Base-by-base conservation (phyloP, 2,797 vertebrate species). In the Tokudaia tokunoshimensis region DNA sequence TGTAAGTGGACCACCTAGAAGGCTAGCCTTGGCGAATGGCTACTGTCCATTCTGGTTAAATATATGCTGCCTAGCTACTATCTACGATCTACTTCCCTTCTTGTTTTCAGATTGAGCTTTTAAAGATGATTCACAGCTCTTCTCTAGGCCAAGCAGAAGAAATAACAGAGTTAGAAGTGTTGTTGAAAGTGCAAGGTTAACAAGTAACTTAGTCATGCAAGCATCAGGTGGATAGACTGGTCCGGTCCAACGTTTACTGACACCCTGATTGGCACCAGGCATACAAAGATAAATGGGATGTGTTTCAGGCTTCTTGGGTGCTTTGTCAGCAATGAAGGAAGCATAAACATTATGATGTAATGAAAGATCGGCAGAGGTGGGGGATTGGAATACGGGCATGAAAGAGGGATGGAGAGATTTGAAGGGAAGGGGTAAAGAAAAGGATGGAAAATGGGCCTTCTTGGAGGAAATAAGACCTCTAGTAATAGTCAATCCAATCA, bases 21-120 rank as follows among this genome's bases (percentile, higher is more conserved):
- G 11, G n/a, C 72, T 59, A 63, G 12, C 52, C 67, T 93, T 70
- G 19, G 12, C 22, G 92, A 84, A 89, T 31, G 41, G 7, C 47
- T 20, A 67, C 17, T 37, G 37, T 0, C 31, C 8, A 74, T 74
- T 88, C 86, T 63, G 9, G 15, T 84, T 87, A 94, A 76, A 19
- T 37, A 52, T 22, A 96, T 81, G 13, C 13, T 89, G 79, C 14
- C 29, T 10, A 57, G 47, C 44, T 24, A 85, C 26, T 26, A 26
- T 41, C 37, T 81, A 57, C 12, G 1, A 29, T 87, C 72, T 75
- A 76, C 67, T 79, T 92, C 6, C 19, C 70, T 61, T 93, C 47
- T 91, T 91, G 24, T 63, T 95, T 91, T 75, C 29, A 82, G 78
- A 76, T n/a, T 55, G 79, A 75, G 34, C 29, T 93, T 94, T 79